These are phyloP conservation scores for Apis laboriosa DNA, from an alignment of 1,140 invertebrate species.

Conservation along the genomic window DNA sequence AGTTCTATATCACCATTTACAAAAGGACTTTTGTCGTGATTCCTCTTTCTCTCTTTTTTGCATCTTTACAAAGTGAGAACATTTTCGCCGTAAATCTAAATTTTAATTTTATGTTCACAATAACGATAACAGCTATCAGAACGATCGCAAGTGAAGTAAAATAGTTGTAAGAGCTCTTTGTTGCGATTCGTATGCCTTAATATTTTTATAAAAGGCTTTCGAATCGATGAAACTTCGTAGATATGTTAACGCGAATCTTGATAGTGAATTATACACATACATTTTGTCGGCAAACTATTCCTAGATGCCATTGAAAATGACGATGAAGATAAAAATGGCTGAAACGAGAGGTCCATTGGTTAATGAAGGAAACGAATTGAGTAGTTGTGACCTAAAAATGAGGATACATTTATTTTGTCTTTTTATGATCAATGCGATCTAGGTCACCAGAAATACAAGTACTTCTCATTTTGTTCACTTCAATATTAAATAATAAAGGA, in stretches of 20 bases:
- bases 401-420: constrained; percentile 86
- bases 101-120: constrained; percentile 40
- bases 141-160: constrained; percentile 43
- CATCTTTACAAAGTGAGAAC: constrained; percentile 45
- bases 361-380: constrained; percentile 67
- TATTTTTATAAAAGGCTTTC: constrained; percentile 17
- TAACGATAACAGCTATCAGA: constrained; percentile 44
- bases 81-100: constrained; percentile 35
- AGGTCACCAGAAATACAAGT: constrained; percentile 81
- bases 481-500: constrained; percentile 80
- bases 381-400: constrained; percentile 85
- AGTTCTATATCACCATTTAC: constrained; percentile 59
- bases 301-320: constrained; percentile 62
- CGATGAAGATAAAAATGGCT: constrained; percentile 46
- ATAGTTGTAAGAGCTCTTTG: constrained; percentile 20
- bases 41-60: constrained; percentile 21
- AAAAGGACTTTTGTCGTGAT: constrained; percentile 45
- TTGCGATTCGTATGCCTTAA: neutral
- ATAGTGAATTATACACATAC: constrained; percentile 51
- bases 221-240: constrained; percentile 30
- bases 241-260: constrained; percentile 46
- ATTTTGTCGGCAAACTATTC: constrained; percentile 59
- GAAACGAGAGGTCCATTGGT: constrained; percentile 67
- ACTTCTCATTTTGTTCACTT: constrained; percentile 77
- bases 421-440: constrained; percentile 81